Evolutionary conservation across 2,888 invertebrate species (phyloP).

Genomic region (Lathronympha strigana): DNA sequence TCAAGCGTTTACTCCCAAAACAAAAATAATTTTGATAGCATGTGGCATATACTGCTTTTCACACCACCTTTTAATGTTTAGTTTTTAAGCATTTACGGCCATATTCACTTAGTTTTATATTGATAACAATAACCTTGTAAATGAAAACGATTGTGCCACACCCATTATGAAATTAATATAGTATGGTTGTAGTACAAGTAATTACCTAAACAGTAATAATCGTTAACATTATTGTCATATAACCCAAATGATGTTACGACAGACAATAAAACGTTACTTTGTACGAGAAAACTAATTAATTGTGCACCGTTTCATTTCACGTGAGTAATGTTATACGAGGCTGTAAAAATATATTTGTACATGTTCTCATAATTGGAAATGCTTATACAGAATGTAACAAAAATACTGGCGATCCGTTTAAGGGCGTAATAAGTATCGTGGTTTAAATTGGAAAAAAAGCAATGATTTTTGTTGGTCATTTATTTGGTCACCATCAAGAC

Average conservation of each 20-base stretch:
- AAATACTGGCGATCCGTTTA: too few relatives aligned
- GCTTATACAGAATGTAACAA: too few relatives aligned
- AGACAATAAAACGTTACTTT: slow-evolving; percentile 26
- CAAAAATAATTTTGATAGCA: too few relatives aligned
- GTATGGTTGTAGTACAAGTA: not conserved
- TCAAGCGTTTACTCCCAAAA: too few relatives aligned
- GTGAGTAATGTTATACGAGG: slow-evolving; percentile 10
- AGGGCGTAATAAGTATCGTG: too few relatives aligned
- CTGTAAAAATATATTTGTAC: not conserved
- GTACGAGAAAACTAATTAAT: slow-evolving; percentile 29
- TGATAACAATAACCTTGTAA: not conserved
- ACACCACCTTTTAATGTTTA: too few relatives aligned
- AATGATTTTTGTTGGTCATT: too few relatives aligned
- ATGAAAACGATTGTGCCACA: not conserved
- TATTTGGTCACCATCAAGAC: too few relatives aligned
- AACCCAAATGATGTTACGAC: slow-evolving; percentile 27
- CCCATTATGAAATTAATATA: slow-evolving; percentile 1
- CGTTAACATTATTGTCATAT: slow-evolving; percentile 12
- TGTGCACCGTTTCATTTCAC: slow-evolving; percentile 17
- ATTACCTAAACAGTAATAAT: slow-evolving; percentile 24
- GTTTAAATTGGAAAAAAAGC: too few relatives aligned
- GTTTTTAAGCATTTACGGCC: too few relatives aligned
- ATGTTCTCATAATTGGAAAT: slow-evolving; percentile 3
- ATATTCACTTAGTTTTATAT: too few relatives aligned
- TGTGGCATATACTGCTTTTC: too few relatives aligned